These are phyloP conservation scores for Smithornis capensis DNA, from an alignment of 2,113 vertebrate species.

Conservation along the genomic window DNA sequence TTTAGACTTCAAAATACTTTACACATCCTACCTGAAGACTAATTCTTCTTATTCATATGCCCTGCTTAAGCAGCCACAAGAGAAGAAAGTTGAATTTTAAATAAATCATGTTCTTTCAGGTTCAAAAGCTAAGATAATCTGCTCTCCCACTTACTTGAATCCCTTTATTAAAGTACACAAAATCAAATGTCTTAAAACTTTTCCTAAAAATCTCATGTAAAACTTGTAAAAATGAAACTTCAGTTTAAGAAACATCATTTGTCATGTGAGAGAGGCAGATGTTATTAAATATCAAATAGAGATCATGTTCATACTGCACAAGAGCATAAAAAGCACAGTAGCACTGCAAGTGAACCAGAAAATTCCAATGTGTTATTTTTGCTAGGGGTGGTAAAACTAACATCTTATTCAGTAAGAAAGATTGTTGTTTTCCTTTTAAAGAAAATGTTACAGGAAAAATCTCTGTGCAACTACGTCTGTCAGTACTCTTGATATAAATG, in stretches of 20 bases:
- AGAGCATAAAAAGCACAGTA: not conserved
- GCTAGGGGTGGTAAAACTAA: not conserved
- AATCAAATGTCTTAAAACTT: not conserved
- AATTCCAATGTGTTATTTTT: constrained; percentile 33
- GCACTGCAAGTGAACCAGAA: not conserved
- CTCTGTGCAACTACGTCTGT: not conserved
- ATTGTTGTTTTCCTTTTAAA: not conserved
- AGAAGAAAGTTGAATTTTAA: not conserved
- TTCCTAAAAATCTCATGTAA: not conserved
- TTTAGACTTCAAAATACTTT: not conserved
- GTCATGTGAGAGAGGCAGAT: not conserved
- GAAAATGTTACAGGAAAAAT: not conserved
- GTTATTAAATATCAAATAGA: constrained; percentile 29
- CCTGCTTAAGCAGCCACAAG: not conserved
- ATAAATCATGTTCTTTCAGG: not conserved
- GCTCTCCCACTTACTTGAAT: not conserved
- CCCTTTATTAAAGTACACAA: not conserved
- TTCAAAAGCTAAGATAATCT: not conserved
- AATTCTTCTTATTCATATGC: not conserved
- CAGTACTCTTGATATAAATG: not conserved
- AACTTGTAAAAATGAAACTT: not conserved
- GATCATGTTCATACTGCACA: not conserved
- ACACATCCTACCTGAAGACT: not conserved
- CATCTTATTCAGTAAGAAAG: not conserved
- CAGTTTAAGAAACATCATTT: not conserved